Evolutionary conservation across 2,797 vertebrate species (phyloP), one percentile per base, ranked within the genome.

Genomic region (Sarcophilus harrisii): DNA sequence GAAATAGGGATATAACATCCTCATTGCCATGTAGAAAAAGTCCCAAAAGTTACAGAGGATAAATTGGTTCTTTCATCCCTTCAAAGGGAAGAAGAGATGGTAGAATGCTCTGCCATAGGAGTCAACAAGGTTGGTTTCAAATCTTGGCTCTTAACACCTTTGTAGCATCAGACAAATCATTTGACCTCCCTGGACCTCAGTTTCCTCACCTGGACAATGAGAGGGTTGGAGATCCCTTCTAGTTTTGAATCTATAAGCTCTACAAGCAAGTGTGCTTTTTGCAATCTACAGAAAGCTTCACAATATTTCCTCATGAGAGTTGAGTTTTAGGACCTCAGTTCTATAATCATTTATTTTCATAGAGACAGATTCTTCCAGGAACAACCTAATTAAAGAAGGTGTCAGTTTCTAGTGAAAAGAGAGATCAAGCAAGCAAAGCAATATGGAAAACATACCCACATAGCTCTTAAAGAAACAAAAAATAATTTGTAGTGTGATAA

Each of bases 361-460:
- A 29, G 60, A 57, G 27, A 93, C 49, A 60, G 38, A 91, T 93
- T 92, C n/a, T 95, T 55, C 28, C 52, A 90, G 28, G 93, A 95
- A 95, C 73, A 92, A 92, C 29, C 52, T 94, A 93, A 94, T 93
- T 94, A 94, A 94, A 95, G 92, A 62, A 38, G 52, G 95, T 66
- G 28, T 29, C 30, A 18, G 91, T 92, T 87, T 58, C 87, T 91
- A 95, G 29, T 5, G 94, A 57, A 49, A 89, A 90, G n/a, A 60
- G 5, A 93, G 94, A 93, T 95, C 87, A 92, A 57, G 55, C 87
- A 94, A 91, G 89, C 11, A 93, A 90, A 52, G 11, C n/a, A 29
- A 90, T 52, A 90, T 60, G 49, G 27, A 92, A 96, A 93, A 62
- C 38, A 81, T 73, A 91, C 94, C 28, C 49, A 12, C 32, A 62